Conservation (phyloP, 23 tunicate species). For the Phallusia fumigata region DNA sequence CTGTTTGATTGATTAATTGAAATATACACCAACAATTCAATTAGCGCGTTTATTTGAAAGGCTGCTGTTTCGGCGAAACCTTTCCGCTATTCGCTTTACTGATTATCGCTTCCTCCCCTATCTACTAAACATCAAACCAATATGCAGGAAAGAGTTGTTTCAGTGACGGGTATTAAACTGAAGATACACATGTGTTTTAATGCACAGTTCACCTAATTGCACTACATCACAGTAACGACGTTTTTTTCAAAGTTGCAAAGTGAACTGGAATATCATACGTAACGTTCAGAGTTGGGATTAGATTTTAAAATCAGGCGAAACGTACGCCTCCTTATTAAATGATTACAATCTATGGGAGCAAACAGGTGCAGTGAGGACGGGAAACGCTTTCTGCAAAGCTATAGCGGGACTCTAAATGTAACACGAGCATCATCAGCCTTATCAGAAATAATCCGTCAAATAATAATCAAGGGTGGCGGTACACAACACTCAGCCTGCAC, state of each 20-base stretch:
- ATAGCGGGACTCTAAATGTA: too few relatives aligned
- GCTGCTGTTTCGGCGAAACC: neutral
- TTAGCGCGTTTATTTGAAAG: neutral
- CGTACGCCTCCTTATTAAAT: too few relatives aligned
- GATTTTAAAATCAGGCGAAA: too few relatives aligned
- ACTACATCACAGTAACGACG: too few relatives aligned
- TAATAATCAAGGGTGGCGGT: slow-evolving; percentile 3
- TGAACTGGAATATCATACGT: too few relatives aligned
- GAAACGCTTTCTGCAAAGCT: too few relatives aligned
- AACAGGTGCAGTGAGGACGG: too few relatives aligned
- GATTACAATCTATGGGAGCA: too few relatives aligned
- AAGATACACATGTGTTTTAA: too few relatives aligned
- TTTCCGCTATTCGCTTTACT: slow-evolving; percentile 1
- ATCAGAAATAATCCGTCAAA: slow-evolving; percentile 3
- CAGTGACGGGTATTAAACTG: neutral
- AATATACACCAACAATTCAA: neutral
- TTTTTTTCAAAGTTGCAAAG: too few relatives aligned
- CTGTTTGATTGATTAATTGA: slow-evolving; percentile 4
- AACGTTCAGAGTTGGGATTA: too few relatives aligned
- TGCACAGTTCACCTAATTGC: too few relatives aligned
- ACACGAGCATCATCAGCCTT: neutral
- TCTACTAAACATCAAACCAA: neutral
- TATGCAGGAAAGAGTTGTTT: neutral
- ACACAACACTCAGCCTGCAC: neutral
- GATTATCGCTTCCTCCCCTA: neutral